A percentile compares a stretch with the other conserved stretches of the same genome.
Conservation (phyloP, 2,113 vertebrate genomes). For the Lycocorax pyrrhopterus region DNA sequence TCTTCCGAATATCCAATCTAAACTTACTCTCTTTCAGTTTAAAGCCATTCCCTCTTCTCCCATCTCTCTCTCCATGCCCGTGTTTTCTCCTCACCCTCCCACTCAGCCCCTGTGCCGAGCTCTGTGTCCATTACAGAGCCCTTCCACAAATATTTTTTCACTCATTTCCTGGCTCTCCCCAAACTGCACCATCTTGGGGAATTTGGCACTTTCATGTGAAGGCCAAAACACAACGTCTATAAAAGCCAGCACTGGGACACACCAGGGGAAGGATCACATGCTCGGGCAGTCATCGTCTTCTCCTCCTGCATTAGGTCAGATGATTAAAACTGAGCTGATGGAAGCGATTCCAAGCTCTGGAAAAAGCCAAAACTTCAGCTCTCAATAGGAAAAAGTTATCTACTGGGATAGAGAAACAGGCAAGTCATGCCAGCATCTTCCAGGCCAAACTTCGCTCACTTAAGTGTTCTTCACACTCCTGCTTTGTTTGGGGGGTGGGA, state of each 20-base stretch:
- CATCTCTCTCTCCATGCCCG: not conserved
- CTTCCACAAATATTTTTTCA: not conserved
- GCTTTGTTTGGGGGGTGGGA: not conserved
- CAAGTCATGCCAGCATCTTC: not conserved
- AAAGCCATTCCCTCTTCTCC: not conserved
- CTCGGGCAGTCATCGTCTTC: not conserved
- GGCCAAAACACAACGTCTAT: not conserved
- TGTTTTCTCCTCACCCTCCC: not conserved
- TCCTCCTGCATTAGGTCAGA: not conserved
- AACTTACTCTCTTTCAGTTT: not conserved
- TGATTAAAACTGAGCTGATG: not conserved
- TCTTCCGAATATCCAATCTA: not conserved
- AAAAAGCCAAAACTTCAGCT: not conserved
- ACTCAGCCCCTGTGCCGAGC: fast-evolving
- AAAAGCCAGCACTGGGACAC: not conserved
- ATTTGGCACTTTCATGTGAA: not conserved
- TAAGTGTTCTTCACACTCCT: not conserved
- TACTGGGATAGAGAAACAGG: not conserved
- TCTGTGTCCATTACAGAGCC: not conserved
- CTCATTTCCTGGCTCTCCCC: not conserved
- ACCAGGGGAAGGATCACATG: not conserved
- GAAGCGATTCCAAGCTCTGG: not conserved
- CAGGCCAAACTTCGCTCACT: not conserved
- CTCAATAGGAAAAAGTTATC: constrained; percentile 22
- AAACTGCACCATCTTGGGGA: not conserved